Conservation (phyloP, 2,797 vertebrate species). For the Mionectes olivaceus region DNA sequence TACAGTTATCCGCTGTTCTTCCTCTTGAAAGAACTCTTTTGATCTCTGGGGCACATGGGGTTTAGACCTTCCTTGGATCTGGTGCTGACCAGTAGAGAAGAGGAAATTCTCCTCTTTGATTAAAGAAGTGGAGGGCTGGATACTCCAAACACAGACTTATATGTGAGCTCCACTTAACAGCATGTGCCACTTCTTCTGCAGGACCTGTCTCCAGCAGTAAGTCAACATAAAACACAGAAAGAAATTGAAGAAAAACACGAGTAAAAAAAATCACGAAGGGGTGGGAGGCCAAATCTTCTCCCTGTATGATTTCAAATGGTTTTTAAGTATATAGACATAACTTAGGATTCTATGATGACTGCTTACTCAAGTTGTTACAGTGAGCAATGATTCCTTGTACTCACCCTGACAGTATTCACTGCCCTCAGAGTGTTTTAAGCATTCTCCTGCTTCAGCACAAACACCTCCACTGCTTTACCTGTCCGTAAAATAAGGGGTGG, state of each 20-base stretch:
- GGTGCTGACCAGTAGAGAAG: neutral
- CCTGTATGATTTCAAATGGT: neutral
- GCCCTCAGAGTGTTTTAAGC: neutral
- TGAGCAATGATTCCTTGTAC: neutral
- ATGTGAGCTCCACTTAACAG: neutral
- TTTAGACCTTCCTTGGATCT: neutral
- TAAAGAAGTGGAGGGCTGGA: neutral
- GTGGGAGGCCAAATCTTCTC: neutral
- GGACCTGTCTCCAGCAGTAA: neutral
- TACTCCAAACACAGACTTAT: neutral
- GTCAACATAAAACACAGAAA: neutral
- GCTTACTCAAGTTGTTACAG: neutral
- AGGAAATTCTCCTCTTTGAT: conserved; percentile 21
- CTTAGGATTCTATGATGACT: neutral
- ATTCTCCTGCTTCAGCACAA: neutral
- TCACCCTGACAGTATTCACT: neutral
- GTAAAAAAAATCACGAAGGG: neutral
- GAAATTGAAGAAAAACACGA: neutral
- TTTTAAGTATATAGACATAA: neutral
- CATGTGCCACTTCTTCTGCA: neutral
- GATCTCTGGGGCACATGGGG: neutral
- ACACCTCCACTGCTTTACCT: neutral
- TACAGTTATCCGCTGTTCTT: conserved; percentile 13
- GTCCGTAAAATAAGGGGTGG: neutral
- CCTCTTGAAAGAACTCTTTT: conserved; percentile 40